phyloP scores from a whole-genome alignment of 1,140 invertebrate genomes.

The Aphis craccivora region DNA sequence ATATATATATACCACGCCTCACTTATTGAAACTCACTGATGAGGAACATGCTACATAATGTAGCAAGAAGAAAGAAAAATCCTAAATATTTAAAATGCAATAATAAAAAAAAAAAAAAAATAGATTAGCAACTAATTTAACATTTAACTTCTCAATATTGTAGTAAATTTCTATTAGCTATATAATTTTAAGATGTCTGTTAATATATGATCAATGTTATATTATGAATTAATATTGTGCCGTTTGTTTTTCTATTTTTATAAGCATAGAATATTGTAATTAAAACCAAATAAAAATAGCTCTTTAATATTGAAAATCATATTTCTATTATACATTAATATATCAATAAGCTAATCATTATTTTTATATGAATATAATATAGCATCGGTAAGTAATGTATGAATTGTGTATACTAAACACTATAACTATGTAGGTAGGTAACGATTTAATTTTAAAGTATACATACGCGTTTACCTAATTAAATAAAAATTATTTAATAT shows the following conservation, averaged over 20 bases:
- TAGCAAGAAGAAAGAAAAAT: not conserved
- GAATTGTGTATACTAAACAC: not conserved
- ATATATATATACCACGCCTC: not conserved
- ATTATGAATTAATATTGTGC: not conserved
- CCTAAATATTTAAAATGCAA: not conserved
- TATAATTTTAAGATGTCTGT: not conserved
- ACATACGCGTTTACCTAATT: not conserved
- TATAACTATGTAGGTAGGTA: not conserved
- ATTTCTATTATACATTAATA: no score
- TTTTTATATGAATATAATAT: not conserved
- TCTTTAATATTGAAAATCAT: not conserved
- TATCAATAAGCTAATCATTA: not conserved
- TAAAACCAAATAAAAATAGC: not conserved
- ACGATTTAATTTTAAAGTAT: not conserved
- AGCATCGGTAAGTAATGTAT: not conserved
- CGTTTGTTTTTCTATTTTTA: not conserved
- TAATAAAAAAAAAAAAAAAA: constrained; percentile 31
- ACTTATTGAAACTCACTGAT: constrained; percentile 17
- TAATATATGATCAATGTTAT: not conserved
- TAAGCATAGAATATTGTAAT: not conserved
- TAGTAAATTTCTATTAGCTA: not conserved
- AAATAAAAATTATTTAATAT: no score
- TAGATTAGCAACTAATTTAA: constrained; percentile 40
- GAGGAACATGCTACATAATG: not conserved
- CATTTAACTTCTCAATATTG: not conserved